Base-by-base conservation (phyloP, 2,113 vertebrate genomes). In the Spea bombifrons region DNA sequence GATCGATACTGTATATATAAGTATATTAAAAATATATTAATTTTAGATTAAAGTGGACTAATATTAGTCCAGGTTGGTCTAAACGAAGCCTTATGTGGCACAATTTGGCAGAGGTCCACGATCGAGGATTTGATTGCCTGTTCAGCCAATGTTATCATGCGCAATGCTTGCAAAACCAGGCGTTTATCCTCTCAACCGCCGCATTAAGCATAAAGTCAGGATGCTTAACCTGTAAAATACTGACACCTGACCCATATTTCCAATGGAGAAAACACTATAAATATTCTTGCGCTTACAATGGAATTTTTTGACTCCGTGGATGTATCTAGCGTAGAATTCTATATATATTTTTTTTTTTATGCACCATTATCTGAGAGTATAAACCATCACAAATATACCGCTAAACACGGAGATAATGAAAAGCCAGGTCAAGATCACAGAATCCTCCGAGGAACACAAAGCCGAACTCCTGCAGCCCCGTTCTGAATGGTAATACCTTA, bases 161-260 rank as follows among this genome's bases (percentile, higher is more conserved):
- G 55, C 55, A 13, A 13, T 4, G 10, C 10, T 8, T 13, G 10
- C 50, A 53, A 6, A 8, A 6, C 10, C 50, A 53, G 10, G 50
- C 12, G 44, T 4, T 9, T 49, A 49, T n/a, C 53, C 50, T 53
- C 16, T 2, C 69, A 66, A 55, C 61, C 44, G 63, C 64, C 66
- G 45, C 77, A 73, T 59, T 49, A 66, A 46, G 63, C 52, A 80
- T 80, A 79, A 73, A 53, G 73, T 67, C 47, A 73, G 61, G 52
- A 15, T 66, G 63, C 73, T 80, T 80, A 80, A 80, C 77, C 77
- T 80, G 77, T 73, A 53, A 73, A 73, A 46, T 59, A n/a, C 63
- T 73, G 63, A 80, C 71, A 30, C n/a, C 52, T 80, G 77, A 80
- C 77, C 77, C 3, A 13, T 48, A 6, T 13, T 57, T 79, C 69